Conservation (phyloP, 2,888 invertebrate species). For the Eilema depressum region DNA sequence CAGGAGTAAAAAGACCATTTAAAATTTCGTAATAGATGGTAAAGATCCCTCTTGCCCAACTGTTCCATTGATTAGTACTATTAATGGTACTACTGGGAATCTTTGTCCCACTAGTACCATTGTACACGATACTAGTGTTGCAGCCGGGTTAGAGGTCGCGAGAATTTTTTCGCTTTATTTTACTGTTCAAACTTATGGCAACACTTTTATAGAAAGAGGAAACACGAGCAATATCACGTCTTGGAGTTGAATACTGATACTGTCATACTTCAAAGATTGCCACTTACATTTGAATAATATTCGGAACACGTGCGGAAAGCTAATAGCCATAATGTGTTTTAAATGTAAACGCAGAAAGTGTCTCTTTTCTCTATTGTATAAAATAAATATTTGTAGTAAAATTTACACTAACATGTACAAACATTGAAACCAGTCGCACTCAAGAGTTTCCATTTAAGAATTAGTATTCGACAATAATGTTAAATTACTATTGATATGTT, state of each 20-base stretch:
- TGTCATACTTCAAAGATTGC: background rate
- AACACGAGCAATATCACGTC: no score
- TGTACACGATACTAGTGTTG: no score
- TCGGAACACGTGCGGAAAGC: background rate
- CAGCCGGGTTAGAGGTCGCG: no score
- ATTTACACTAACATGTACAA: background rate
- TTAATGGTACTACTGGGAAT: no score
- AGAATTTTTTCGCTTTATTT: no score
- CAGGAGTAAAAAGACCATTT: no score
- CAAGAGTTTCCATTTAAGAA: background rate
- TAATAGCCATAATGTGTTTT: background rate
- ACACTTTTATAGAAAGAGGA: background rate
- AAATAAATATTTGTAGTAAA: background rate
- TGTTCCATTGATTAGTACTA: no score
- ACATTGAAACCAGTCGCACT: background rate
- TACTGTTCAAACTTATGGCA: background rate
- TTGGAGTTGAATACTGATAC: background rate
- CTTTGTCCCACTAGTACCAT: no score
- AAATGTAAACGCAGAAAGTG: background rate
- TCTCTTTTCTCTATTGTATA: background rate
- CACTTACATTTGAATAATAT: background rate
- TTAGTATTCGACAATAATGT: background rate
- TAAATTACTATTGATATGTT: background rate
- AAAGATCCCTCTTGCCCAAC: no score
- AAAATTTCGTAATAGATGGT: no score